Percentiles rank a stretch among this genome's conserved stretches.
These are phyloP conservation scores for Arctocebus calabarensis DNA, from an alignment of 2,797 vertebrate genomes.

Conservation along the genomic window DNA sequence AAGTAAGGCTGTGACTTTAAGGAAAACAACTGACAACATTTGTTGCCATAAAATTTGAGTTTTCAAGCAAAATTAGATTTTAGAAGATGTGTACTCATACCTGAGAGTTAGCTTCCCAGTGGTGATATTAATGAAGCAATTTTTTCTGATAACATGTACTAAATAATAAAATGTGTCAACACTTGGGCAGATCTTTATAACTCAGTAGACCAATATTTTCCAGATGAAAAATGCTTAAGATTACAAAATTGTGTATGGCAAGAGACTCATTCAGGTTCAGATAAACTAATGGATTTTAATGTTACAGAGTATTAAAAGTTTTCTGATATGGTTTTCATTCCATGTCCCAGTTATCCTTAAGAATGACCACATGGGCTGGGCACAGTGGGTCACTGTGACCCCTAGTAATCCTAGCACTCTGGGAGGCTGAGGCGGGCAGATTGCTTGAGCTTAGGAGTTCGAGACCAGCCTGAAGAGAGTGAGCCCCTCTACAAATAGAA, in stretches of 20 bases:
- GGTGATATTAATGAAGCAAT: background rate
- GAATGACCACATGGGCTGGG: no score
- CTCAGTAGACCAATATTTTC: background rate
- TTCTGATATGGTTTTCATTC: background rate
- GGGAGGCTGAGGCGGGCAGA: no score
- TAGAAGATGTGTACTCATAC: background rate
- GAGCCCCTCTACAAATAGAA: no score
- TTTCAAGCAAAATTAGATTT: constrained; percentile 20
- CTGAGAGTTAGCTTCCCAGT: background rate
- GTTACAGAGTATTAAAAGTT: background rate
- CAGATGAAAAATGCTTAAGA: background rate
- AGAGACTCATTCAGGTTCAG: background rate
- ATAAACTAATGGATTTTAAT: background rate
- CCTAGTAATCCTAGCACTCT: no score
- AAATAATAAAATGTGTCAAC: background rate
- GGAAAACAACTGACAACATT: background rate
- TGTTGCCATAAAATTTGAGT: background rate
- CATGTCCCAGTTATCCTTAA: background rate
- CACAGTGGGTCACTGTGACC: no score
- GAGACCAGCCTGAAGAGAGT: no score
- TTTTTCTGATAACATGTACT: background rate
- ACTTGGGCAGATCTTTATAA: background rate
- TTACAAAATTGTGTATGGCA: background rate
- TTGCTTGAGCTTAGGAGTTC: no score
- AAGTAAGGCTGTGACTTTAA: background rate